These are phyloP conservation scores for Rhagoletis zephyria DNA, from an alignment of 1,140 invertebrate species.

Conservation along the genomic window DNA sequence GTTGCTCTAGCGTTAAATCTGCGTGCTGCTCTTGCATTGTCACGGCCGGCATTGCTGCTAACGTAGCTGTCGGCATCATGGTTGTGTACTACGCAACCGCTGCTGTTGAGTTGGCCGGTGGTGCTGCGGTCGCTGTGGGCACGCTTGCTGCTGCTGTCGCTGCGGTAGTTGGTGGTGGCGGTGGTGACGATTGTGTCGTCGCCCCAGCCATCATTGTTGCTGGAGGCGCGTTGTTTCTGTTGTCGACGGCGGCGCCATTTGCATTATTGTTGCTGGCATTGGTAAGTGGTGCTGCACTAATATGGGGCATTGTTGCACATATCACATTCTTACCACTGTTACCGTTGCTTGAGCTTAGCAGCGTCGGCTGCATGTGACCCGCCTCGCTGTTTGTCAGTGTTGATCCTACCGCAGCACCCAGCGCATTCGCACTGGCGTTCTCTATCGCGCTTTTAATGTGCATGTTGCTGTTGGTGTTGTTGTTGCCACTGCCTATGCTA, in stretches of 20 bases:
- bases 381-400: constrained; percentile 55
- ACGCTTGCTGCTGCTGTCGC: constrained; percentile 57
- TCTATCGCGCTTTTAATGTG: constrained; percentile 55
- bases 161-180: constrained; percentile 59
- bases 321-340: constrained; percentile 54
- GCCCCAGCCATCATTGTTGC: neutral
- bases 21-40: constrained; percentile 41
- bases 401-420: neutral
- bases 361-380: constrained; percentile 58
- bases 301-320: constrained; percentile 55
- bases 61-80: constrained; percentile 32
- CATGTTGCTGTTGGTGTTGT: constrained; percentile 50
- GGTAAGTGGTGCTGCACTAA: constrained; percentile 53
- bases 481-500: constrained; percentile 57
- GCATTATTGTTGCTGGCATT: constrained; percentile 57
- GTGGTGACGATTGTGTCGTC: constrained; percentile 60
- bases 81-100: constrained; percentile 72
- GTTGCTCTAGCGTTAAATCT: neutral
- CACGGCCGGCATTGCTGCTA: constrained; percentile 38
- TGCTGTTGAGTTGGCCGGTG: constrained; percentile 69
- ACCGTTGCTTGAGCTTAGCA: constrained; percentile 52
- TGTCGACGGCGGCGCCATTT: constrained; percentile 54
- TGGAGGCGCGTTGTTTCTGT: constrained; percentile 20
- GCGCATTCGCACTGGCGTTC: constrained; percentile 12
- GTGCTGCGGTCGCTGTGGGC: constrained; percentile 63